phyloP scores from a whole-genome alignment of 2,113 vertebrate species.

The Gymnorhina tibicen region DNA sequence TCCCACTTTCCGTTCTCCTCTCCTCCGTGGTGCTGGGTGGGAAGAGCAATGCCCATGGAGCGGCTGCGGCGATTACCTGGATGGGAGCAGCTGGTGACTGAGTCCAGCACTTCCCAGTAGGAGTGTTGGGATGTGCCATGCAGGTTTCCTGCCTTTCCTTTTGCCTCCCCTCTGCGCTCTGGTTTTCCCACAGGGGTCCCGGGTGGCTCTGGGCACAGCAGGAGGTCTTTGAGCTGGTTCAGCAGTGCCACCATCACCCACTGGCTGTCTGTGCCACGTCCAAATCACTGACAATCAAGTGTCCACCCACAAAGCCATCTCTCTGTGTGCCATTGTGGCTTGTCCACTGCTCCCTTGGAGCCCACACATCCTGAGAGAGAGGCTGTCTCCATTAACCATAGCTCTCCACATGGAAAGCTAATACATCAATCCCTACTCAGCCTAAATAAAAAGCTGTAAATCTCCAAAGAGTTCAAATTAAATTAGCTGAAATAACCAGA shows the following conservation, averaged over 20 bases:
- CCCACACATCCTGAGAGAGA: neutral
- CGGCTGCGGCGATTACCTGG: fast-evolving
- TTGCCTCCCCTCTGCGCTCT: neutral
- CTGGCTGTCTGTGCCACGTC: neutral
- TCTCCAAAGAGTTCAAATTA: neutral
- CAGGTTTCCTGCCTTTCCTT: neutral
- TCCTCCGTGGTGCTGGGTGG: neutral
- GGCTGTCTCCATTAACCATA: fast-evolving
- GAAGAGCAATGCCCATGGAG: neutral
- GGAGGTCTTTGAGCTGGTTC: neutral
- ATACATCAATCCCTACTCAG: neutral
- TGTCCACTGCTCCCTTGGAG: neutral
- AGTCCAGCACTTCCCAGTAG: neutral
- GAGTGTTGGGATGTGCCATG: neutral
- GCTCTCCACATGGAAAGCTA: neutral
- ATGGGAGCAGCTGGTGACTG: neutral
- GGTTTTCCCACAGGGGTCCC: neutral
- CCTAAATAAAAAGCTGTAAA: neutral
- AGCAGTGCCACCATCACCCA: neutral
- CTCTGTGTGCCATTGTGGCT: fast-evolving
- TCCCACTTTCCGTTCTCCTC: neutral
- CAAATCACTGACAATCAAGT: neutral
- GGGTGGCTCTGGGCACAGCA: neutral
- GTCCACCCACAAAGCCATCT: neutral
- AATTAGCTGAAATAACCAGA: constrained; percentile 1